Evolutionary conservation across 2,797 vertebrate genomes (phyloP).

Genomic region (Pelodytes ibericus): DNA sequence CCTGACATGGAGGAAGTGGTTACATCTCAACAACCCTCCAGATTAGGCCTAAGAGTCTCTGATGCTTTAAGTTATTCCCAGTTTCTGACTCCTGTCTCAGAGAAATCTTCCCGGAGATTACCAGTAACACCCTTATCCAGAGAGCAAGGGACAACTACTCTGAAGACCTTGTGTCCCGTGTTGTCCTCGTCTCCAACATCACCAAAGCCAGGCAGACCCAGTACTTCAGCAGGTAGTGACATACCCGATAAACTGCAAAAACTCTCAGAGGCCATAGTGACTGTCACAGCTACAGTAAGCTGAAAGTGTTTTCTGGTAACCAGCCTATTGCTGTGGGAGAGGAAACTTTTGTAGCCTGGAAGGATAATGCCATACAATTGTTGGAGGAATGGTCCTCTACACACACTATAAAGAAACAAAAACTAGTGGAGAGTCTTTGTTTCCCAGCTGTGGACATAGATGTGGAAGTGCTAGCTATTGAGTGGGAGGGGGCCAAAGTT

Average conservation of each 20-base stretch:
- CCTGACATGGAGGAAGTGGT: neutral
- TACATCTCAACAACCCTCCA: neutral
- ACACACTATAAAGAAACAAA: neutral
- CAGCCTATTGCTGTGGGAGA: neutral
- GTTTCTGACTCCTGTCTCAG: neutral
- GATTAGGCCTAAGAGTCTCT: neutral
- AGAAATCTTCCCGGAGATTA: neutral
- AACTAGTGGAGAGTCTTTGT: neutral
- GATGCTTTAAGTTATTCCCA: neutral
- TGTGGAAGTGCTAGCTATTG: neutral
- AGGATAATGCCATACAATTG: constrained; percentile 1
- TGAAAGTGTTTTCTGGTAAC: neutral
- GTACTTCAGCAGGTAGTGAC: neutral
- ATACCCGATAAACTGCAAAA: neutral
- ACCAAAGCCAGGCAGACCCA: neutral
- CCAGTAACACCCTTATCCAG: neutral
- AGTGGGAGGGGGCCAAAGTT: neutral
- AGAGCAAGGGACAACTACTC: neutral
- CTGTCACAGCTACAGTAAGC: neutral
- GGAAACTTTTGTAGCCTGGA: neutral
- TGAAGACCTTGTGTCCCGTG: neutral
- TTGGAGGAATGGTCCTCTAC: neutral
- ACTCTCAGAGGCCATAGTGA: constrained; percentile 1
- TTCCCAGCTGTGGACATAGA: neutral
- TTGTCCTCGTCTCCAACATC: neutral